phyloP scores from a whole-genome alignment of 2,888 invertebrate species.

The Parnassius orleans region DNA sequence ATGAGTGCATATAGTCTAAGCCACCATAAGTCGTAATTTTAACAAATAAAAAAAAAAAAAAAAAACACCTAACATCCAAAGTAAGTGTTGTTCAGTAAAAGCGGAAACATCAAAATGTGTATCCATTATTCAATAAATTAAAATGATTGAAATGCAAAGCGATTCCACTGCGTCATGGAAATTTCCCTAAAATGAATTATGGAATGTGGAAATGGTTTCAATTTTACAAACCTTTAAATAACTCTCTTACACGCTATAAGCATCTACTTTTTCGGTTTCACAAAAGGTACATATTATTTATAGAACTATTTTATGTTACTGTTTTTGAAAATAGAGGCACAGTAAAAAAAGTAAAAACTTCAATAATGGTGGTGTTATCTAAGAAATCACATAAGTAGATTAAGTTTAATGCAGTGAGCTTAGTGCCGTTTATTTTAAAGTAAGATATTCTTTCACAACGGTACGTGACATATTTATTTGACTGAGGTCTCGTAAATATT shows the following conservation, averaged over 20 bases:
- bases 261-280: too few relatives aligned
- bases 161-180: conserved; percentile 27
- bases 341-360: too few relatives aligned
- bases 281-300: too few relatives aligned
- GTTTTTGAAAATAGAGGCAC: too few relatives aligned
- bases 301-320: too few relatives aligned
- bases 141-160: conserved; percentile 28
- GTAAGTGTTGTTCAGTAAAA: conserved; percentile 7
- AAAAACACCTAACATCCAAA: background rate
- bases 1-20: too few relatives aligned
- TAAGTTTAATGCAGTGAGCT: too few relatives aligned
- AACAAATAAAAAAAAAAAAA: too few relatives aligned
- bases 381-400: too few relatives aligned
- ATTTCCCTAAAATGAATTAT: conserved; percentile 27
- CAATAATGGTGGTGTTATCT: too few relatives aligned
- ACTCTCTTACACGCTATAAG: conserved; percentile 10
- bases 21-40: too few relatives aligned
- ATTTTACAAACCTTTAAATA: conserved; percentile 27
- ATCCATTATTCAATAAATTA: conserved; percentile 27
- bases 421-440: too few relatives aligned
- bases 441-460: background rate
- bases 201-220: conserved; percentile 24
- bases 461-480: conserved; percentile 9
- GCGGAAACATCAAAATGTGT: conserved; percentile 18
- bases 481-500: conserved; percentile 9